These are phyloP conservation scores for Drosophila mettleri DNA, from an alignment of 2,888 invertebrate species.

Conservation along the genomic window DNA sequence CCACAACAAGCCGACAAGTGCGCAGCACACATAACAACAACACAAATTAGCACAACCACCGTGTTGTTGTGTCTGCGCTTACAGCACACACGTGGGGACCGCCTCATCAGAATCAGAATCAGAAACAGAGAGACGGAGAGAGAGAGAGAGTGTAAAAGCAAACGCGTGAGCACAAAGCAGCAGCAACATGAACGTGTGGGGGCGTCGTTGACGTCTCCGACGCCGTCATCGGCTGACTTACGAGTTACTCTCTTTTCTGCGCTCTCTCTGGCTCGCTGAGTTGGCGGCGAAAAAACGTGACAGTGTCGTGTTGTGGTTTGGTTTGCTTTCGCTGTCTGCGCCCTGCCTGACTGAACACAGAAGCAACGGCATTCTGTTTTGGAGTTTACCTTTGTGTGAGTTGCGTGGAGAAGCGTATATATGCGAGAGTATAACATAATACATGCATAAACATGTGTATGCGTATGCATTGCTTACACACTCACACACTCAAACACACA, in stretches of 20 bases:
- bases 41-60: slow-evolving; percentile 38
- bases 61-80: slow-evolving; percentile 54
- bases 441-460: slow-evolving; percentile 24
- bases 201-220: slow-evolving; percentile 56
- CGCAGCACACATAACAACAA: slow-evolving; percentile 49
- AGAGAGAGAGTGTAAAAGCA: slow-evolving; percentile 5
- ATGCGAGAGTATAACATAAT: slow-evolving; percentile 48
- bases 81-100: slow-evolving; percentile 71
- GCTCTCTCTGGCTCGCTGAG: slow-evolving; percentile 18
- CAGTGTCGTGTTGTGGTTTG: slow-evolving; percentile 73
- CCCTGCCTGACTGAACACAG: slow-evolving; percentile 28
- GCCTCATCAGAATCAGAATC: slow-evolving; percentile 11
- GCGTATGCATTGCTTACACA: slow-evolving; percentile 14
- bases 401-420: slow-evolving; percentile 33
- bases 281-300: slow-evolving; percentile 69
- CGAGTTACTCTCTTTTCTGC: slow-evolving; percentile 32
- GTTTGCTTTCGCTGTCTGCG: slow-evolving; percentile 52
- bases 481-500: too few relatives aligned
- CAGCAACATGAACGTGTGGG: slow-evolving; percentile 47
- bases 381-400: slow-evolving; percentile 53
- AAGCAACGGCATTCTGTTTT: too few relatives aligned
- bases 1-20: slow-evolving; percentile 71
- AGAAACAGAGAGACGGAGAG: slow-evolving; percentile 8
- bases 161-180: slow-evolving; percentile 43
- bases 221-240: slow-evolving; percentile 49